These are phyloP conservation scores for Catharus minimus DNA, from an alignment of 2,113 vertebrate genomes.

Conservation along the genomic window DNA sequence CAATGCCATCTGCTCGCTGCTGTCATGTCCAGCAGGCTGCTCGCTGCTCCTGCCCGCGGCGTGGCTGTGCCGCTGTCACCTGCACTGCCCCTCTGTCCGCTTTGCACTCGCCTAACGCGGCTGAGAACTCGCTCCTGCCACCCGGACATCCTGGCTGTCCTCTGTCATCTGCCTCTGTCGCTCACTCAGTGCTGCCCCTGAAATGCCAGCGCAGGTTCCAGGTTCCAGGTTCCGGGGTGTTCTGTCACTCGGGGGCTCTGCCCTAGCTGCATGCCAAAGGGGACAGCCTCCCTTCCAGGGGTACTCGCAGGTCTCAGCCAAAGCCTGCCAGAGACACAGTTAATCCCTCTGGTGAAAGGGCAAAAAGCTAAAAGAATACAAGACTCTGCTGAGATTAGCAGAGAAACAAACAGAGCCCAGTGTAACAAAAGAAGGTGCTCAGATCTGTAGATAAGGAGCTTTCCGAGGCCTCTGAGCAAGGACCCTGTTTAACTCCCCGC, in stretches of 20 bases:
- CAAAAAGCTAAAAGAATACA: constrained; percentile 63
- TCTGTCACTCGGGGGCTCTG: neutral
- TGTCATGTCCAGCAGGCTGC: rapidly evolving
- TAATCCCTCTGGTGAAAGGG: constrained; percentile 45
- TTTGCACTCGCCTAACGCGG: rapidly evolving
- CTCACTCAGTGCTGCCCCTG: neutral
- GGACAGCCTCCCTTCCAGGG: neutral
- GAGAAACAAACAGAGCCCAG: constrained; percentile 43
- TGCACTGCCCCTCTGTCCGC: neutral
- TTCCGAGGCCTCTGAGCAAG: constrained; percentile 18
- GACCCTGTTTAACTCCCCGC: constrained; percentile 48
- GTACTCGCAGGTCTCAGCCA: neutral
- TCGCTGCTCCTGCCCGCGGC: neutral
- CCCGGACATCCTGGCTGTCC: neutral
- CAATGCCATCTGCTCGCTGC: neutral
- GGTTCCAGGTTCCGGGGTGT: neutral
- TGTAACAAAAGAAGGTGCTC: constrained; percentile 59
- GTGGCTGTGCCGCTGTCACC: neutral
- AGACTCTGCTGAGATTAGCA: constrained; percentile 35
- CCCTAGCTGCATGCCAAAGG: neutral
- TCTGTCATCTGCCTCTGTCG: rapidly evolving
- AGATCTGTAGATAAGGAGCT: constrained; percentile 54
- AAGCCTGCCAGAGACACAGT: neutral
- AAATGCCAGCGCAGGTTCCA: neutral
- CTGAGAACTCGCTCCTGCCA: too few species aligned